phyloP scores from a whole-genome alignment of 2,888 invertebrate species.

The Ophion ellenae region DNA sequence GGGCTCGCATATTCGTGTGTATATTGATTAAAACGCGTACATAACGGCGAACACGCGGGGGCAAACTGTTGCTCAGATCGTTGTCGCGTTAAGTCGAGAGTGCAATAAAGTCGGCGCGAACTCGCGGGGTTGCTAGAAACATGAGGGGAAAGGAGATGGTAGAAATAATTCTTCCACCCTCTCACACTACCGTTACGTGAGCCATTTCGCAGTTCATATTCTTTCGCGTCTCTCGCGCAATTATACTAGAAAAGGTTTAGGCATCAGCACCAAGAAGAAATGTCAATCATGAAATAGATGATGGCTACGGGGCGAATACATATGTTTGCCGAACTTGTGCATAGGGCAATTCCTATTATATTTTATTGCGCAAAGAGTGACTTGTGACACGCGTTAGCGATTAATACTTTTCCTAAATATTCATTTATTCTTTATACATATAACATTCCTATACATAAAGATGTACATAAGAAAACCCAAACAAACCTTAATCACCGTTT shows the following conservation, averaged over 20 bases:
- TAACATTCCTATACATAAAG: background rate
- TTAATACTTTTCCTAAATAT: no score
- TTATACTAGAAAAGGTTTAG: background rate
- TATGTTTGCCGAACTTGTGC: background rate
- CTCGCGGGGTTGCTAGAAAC: slow-evolving; percentile 57
- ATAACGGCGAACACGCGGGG: slow-evolving; percentile 55
- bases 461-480: no score
- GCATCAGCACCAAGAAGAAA: background rate
- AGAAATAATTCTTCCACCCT: slow-evolving; percentile 69
- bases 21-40: slow-evolving; percentile 53
- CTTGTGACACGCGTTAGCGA: no score
- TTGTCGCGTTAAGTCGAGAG: slow-evolving; percentile 74
- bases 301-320: background rate
- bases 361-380: background rate
- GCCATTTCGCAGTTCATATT: slow-evolving; percentile 27
- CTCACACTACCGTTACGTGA: slow-evolving; percentile 11
- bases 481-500: no score
- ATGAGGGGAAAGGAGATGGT: slow-evolving; percentile 64
- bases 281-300: no score
- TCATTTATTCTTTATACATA: no score
- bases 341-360: background rate
- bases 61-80: slow-evolving; percentile 81
- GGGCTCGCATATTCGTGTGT: slow-evolving; percentile 3
- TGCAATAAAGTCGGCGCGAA: slow-evolving; percentile 70
- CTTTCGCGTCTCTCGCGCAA: slow-evolving; percentile 31